A percentile compares a stretch with the other conserved stretches of the same genome.
Evolutionary conservation across 2,888 invertebrate species (phyloP).

Genomic region (Lasioglossum oenotherae): DNA sequence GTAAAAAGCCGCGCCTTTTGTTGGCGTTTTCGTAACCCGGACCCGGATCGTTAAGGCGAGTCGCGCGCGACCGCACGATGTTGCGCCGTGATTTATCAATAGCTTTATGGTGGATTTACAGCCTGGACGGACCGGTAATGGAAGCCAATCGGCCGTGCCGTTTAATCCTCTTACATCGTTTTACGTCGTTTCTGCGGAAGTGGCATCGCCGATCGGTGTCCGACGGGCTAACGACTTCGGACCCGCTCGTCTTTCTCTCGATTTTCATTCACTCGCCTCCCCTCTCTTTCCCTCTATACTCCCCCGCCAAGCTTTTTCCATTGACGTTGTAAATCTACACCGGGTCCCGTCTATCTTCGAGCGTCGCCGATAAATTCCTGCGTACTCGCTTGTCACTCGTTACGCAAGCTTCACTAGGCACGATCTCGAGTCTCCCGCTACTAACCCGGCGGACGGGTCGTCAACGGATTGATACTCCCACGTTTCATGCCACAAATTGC

Average conservation of each 20-base stretch:
- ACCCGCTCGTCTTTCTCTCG: slow-evolving; percentile 11
- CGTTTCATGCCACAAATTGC: background rate
- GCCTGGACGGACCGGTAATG: slow-evolving; percentile 67
- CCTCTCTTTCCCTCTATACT: background rate
- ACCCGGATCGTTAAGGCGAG: slow-evolving; percentile 63
- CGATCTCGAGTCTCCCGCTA: background rate
- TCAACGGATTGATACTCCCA: slow-evolving; percentile 9
- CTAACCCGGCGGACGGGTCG: background rate
- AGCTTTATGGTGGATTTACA: slow-evolving; percentile 71
- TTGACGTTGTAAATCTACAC: slow-evolving; percentile 28
- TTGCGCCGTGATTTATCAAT: slow-evolving; percentile 69
- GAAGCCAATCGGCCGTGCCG: slow-evolving; percentile 70
- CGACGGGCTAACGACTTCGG: slow-evolving; percentile 43
- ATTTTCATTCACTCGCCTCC: slow-evolving; percentile 24
- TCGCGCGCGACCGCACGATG: slow-evolving; percentile 57
- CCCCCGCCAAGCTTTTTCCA: background rate
- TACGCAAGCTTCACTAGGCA: slow-evolving; percentile 12
- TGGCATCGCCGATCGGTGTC: slow-evolving; percentile 46
- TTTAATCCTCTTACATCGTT: slow-evolving; percentile 73
- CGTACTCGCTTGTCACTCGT: background rate
- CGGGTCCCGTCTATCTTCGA: slow-evolving; percentile 21
- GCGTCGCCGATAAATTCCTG: slow-evolving; percentile 39
- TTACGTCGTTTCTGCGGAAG: slow-evolving; percentile 68
- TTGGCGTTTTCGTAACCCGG: slow-evolving; percentile 57
- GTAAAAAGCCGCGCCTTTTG: slow-evolving; percentile 42